Conservation (phyloP, 1,140 invertebrate species). For the Cepaea nemoralis region DNA sequence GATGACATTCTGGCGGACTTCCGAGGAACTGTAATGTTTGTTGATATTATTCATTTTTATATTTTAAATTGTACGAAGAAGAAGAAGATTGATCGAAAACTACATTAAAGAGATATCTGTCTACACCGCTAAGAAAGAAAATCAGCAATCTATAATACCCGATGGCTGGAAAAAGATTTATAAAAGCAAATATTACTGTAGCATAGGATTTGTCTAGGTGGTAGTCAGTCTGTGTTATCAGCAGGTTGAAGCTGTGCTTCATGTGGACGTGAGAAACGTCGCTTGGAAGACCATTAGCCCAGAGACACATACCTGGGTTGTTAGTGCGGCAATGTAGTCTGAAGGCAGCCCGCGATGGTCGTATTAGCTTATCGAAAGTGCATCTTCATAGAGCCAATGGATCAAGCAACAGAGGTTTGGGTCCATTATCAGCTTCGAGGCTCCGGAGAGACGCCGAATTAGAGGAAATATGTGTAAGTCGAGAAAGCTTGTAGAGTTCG, state of each 20-base stretch:
- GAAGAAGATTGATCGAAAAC: too few relatives aligned
- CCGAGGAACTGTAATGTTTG: too few relatives aligned
- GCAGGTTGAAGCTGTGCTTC: neutral
- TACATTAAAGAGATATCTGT: too few relatives aligned
- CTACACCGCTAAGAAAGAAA: too few relatives aligned
- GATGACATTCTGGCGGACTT: too few relatives aligned
- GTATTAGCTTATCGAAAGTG: conserved; percentile 23
- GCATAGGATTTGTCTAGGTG: neutral
- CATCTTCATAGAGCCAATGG: conserved; percentile 7
- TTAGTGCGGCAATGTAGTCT: neutral
- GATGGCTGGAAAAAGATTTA: too few relatives aligned
- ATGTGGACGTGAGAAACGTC: neutral
- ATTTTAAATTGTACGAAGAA: too few relatives aligned
- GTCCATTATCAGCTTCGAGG: neutral
- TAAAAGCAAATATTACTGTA: neutral
- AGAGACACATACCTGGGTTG: neutral
- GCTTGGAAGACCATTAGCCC: neutral
- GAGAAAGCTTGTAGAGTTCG: too few relatives aligned
- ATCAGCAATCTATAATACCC: too few relatives aligned
- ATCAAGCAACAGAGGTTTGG: neutral
- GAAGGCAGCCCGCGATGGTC: too few relatives aligned
- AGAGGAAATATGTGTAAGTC: neutral
- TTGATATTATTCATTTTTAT: too few relatives aligned
- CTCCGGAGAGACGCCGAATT: neutral
- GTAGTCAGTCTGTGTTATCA: neutral